Base-by-base conservation (phyloP, 2,888 invertebrate species). In the Xanthia icteritia region DNA sequence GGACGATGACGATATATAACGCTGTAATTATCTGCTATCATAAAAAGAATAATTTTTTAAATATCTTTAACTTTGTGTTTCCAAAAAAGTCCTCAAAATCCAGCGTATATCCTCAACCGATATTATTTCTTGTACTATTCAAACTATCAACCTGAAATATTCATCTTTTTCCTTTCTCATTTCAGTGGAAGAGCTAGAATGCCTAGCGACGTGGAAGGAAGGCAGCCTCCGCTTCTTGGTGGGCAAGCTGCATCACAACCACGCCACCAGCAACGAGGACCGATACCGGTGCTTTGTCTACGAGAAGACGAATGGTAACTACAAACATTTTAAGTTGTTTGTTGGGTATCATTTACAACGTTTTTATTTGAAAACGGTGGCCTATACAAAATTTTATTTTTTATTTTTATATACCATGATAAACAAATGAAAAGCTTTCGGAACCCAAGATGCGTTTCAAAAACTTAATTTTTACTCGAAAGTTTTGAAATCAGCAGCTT, bases 281-380 rank as follows among this genome's bases (percentile, higher is more conserved):
- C 97, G 99, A 86, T 99, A 99, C 97, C 97, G 99, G 88, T 99
- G 99, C 97, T 99, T 99, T 97, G 99, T 99, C 81, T 99, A 99
- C 96, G 99, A 99, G 97, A 98, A 98, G 97, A 98, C 97, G 88
- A 97, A 97, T 92, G 97, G 97, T 92, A 95, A 89, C 23, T 77
- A 74, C 23, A 31, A 61, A 5, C 9, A 11, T 61, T 61, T 60
- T 17, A 31, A 6, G 17, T 60, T 31, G 0, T 60, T 58, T 27
- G 27, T 58, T n/a, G 11, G 8, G 6, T 51, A 51, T 51, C 0
- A n/a, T 51, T 51, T 51, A 20, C 51, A 20, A 23, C 23, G 0
- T 51, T 9, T 51, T 51, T 51, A 45, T 66, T 66, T 66, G 4
- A 27, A 5, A 9, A 27, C 4, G 20, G 20, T 45, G 11, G 20